Percentiles rank a stretch among this genome's conserved stretches.
Conservation (phyloP, 2,113 vertebrate genomes). For the Illadopsis cleaveri region DNA sequence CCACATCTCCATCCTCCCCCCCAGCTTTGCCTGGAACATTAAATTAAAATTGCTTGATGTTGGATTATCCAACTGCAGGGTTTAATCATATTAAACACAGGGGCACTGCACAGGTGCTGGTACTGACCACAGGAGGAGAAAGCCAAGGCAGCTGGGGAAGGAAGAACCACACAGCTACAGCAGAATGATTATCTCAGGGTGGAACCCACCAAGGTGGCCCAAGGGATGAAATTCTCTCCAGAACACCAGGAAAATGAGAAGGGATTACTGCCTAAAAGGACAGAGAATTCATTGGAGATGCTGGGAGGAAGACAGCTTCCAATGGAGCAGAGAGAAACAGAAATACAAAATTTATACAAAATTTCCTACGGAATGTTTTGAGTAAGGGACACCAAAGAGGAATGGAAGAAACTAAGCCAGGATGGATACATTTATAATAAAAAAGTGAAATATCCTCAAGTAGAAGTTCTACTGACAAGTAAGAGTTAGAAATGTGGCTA, state of each 20-base stretch:
- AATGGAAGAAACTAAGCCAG: background rate
- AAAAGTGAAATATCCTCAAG: background rate
- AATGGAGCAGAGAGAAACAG: background rate
- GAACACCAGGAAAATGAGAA: background rate
- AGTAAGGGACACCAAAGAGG: background rate
- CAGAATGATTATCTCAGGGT: background rate
- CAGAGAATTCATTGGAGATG: background rate
- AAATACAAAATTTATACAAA: no score
- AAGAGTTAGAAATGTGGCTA: background rate
- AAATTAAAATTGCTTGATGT: background rate
- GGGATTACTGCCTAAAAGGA: background rate
- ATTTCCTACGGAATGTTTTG: background rate
- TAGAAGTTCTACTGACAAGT: background rate
- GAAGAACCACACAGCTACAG: background rate
- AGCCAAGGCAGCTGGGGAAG: background rate
- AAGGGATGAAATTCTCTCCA: background rate
- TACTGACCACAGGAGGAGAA: background rate
- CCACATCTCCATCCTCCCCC: background rate
- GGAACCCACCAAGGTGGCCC: background rate
- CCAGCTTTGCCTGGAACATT: background rate
- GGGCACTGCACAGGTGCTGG: background rate
- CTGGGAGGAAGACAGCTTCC: background rate
- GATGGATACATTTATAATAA: background rate
- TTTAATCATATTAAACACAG: background rate
- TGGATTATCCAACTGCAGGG: background rate